Conservation (phyloP, 2,113 vertebrate genomes). For the Hydrochoerus hydrochaeris region DNA sequence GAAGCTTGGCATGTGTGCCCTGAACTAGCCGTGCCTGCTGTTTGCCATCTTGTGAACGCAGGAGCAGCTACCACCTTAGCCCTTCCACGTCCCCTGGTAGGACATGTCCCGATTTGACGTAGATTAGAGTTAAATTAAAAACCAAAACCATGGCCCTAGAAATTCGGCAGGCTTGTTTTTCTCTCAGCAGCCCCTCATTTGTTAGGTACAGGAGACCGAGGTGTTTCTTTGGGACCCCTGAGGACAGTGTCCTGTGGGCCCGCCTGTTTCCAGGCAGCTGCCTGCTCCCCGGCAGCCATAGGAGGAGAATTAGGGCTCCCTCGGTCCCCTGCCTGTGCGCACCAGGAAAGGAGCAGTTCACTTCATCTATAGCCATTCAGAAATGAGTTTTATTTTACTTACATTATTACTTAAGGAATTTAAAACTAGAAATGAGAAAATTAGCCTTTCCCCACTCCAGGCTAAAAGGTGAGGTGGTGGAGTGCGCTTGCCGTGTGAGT, state of each 20-base stretch:
- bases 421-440: not conserved
- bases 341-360: not conserved
- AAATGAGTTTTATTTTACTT: not conserved
- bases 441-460: not conserved
- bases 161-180: not conserved
- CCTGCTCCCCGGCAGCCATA: not conserved
- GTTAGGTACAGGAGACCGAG: too few relatives aligned
- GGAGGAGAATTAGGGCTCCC: not conserved
- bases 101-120: not conserved
- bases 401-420: not conserved
- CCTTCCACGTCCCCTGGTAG: not conserved
- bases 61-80: not conserved
- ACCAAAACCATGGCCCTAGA: not conserved
- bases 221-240: not conserved
- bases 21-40: not conserved
- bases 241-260: fast-evolving
- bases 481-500: not conserved
- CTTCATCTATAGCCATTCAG: not conserved
- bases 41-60: not conserved
- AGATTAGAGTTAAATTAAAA: not conserved
- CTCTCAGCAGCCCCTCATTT: not conserved
- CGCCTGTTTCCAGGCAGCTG: fast-evolving
- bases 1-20: not conserved
- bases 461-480: not conserved
- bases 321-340: not conserved